Evolutionary conservation across 2,797 vertebrate species (phyloP).

Genomic region (Tokudaia tokunoshimensis): DNA sequence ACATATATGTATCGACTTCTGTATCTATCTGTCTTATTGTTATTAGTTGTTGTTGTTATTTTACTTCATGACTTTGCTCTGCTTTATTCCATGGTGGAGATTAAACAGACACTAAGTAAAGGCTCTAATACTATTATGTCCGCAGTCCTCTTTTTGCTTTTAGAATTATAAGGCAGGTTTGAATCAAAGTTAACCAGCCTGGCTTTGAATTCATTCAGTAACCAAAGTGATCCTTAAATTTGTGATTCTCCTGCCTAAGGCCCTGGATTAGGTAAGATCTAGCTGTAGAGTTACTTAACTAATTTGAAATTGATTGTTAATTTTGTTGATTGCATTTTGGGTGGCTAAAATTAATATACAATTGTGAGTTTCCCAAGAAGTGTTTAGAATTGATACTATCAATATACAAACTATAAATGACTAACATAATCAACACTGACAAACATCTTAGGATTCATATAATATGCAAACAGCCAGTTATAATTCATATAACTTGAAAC

Average conservation of each 20-base stretch:
- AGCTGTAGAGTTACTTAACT: not conserved
- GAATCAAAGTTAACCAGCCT: not conserved
- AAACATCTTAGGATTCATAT: not conserved
- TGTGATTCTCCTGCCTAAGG: not conserved
- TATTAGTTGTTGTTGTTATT: not conserved
- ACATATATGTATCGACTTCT: not conserved
- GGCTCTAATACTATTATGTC: not conserved
- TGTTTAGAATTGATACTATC: not conserved
- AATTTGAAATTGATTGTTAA: conserved; percentile 1
- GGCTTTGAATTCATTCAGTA: not conserved
- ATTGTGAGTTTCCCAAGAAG: not conserved
- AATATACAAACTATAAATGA: not conserved
- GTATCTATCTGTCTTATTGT: not conserved
- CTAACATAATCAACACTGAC: not conserved
- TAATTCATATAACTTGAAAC: not conserved
- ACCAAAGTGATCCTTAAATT: no score
- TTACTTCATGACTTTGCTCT: not conserved
- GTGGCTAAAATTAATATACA: not conserved
- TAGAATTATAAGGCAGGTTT: not conserved
- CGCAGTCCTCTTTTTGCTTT: not conserved
- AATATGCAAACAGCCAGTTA: not conserved
- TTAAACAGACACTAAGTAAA: not conserved
- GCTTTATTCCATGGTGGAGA: not conserved
- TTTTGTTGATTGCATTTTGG: conserved; percentile 38
- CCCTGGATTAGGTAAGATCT: not conserved